These are phyloP conservation scores for Stictocephala bisonia DNA, from an alignment of 2,888 invertebrate genomes.

Conservation along the genomic window DNA sequence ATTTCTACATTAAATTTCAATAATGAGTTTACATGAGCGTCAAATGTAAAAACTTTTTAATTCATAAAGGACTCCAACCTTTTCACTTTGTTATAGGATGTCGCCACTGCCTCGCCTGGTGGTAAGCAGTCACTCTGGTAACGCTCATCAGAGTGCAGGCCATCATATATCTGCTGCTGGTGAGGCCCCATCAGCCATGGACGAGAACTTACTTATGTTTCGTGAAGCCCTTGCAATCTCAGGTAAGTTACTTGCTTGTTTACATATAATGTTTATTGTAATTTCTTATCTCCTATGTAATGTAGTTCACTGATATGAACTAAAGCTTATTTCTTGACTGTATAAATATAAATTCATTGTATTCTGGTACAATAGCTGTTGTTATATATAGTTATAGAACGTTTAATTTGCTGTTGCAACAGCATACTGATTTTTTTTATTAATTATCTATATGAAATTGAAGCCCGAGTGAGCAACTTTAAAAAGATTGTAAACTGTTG, in stretches of 20 bases:
- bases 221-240: slow-evolving; percentile 70
- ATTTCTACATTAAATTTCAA: no score
- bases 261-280: background rate
- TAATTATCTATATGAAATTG: no score
- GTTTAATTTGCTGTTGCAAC: no score
- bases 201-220: slow-evolving; percentile 77
- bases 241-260: slow-evolving; percentile 8
- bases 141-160: slow-evolving; percentile 3
- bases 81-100: no score
- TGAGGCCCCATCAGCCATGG: slow-evolving; percentile 66
- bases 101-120: slow-evolving; percentile 68
- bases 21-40: no score
- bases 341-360: background rate
- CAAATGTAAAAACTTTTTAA: no score
- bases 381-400: no score
- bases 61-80: no score
- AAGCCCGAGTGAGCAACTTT: no score
- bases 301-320: background rate
- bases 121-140: slow-evolving; percentile 62
- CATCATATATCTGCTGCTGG: background rate
- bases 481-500: no score
- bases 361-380: no score
- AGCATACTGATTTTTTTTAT: no score
- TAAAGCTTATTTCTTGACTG: background rate
- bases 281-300: background rate